Base-by-base conservation (phyloP, 2,797 vertebrate genomes). In the Scyliorhinus canicula region DNA sequence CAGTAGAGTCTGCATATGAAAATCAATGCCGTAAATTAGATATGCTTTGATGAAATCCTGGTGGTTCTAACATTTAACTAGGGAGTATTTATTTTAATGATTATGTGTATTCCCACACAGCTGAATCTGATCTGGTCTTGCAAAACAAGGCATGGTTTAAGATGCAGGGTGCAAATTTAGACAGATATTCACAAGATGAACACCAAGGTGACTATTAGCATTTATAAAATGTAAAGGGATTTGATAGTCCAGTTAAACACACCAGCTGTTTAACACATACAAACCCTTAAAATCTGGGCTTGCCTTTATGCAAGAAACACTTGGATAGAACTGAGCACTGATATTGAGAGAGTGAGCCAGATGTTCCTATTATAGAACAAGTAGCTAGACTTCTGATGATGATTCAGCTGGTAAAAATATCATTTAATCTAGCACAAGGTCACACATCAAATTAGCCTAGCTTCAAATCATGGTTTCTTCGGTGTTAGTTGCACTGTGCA, bases 151-250 rank as follows among this genome's bases (percentile, higher is more conserved):
- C 69, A 71, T 71, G 28, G 21, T 52, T 93, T 93, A 47, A 52
- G 93, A 52, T 71, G 52, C 47, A 24, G 47, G 71, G 47, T 71
- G 12, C 28, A 71, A 71, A 52, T 71, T 71, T 69, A 71, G 93
- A 52, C 63, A 90, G 86, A 57, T 90, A 52, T 19, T 60, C 35
- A n/a, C 86, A 69, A 35, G 93, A 65, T 93, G 90, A 67, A 93
- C 16, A 86, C 35, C 35, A 35, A 69, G 44, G 44, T 28, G 8
- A 93, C 67, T 52, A 71, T 35, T 71, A 28, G 7, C 67, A 93
- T 93, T 71, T 50, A 74, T 71, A 93, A 52, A 60, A 90, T 60
- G 35, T n/a, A 60, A 90, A 60, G 86, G 86, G 55, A 35, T 60
- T 35, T 35, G 28, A 90, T 60, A 31, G 86, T 55, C 28, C 55